Base-by-base conservation (phyloP, 2,888 invertebrate genomes). In the Gisinianus flammeolus region DNA sequence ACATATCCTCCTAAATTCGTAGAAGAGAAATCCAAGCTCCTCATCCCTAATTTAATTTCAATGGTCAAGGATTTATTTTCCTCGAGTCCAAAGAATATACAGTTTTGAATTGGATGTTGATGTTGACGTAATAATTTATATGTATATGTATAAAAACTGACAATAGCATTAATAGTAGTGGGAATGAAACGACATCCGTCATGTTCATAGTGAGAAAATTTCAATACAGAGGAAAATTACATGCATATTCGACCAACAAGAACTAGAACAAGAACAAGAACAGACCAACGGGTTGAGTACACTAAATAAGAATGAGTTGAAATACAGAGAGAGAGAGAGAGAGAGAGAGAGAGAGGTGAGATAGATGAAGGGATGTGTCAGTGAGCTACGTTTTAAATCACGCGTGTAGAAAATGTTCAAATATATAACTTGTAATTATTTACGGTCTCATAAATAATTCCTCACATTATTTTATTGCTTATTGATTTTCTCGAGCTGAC, bases 401-500 rank as follows among this genome's bases (percentile, higher is more conserved):
- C 19, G 44, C 44, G 44, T 44, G 19, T 12, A 44, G 44, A 44
- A 44, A 44, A 2, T 44, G 44, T 16, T 44, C 44, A 44, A 44
- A 44, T n/a, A n/a, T 16, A 68, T 22, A n/a, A 19, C 22, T 71
- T 54, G n/a, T 56, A 71, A 71, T 56, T 71, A 71, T 71, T 71
- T 56, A 71, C 71, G 56, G 28, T 8, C 52, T 22, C 54, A 77
- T 71, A 66, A 71, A 77, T 77, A 72, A 71, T 77, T 44, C 66
- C 52, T 66, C 71, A 77, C 28, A 52, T 26, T 77, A 71, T 56
- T 77, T 70, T 77, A 71, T 31, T 77, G 77, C 77, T 72, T 77
- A 77, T 77, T 77, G 77, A 77, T 77, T 77, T 77, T 77, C 54
- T 44, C 71, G 62, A 26, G 22, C 26, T 78, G 62, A 44, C 58